phyloP scores from a whole-genome alignment of 1,140 invertebrate species.

The Leptinotarsa lineolata region DNA sequence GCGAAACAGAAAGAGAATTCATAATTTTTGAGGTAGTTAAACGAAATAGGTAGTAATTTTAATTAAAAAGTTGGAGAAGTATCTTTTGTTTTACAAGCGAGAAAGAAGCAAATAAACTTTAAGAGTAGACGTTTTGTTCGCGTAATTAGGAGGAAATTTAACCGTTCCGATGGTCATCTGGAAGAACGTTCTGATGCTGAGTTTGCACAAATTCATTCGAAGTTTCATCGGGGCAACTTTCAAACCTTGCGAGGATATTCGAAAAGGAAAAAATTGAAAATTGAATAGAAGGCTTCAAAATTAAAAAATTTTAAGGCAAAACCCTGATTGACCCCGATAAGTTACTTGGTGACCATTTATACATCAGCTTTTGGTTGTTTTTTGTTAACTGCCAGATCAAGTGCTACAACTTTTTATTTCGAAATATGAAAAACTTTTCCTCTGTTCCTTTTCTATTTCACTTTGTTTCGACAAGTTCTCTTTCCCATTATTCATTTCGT shows the following conservation, averaged over 20 bases:
- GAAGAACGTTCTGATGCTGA: constrained; percentile 22
- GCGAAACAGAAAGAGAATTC: constrained; percentile 44
- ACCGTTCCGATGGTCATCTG: constrained; percentile 26
- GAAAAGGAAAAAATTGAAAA: too few species aligned
- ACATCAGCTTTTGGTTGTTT: too few species aligned
- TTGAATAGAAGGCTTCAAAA: too few species aligned
- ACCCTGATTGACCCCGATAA: too few species aligned
- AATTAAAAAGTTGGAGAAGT: constrained; percentile 55
- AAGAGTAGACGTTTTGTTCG: constrained; percentile 26
- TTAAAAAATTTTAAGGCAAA: too few species aligned
- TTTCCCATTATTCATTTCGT: too few species aligned
- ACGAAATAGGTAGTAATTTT: constrained; percentile 55
- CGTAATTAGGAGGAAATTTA: constrained; percentile 30
- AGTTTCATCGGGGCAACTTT: constrained; percentile 17
- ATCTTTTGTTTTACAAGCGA: constrained; percentile 50
- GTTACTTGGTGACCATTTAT: too few species aligned
- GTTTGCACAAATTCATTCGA: constrained; percentile 23
- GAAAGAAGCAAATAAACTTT: constrained; percentile 23
- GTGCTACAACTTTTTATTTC: too few species aligned
- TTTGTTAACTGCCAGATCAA: too few species aligned
- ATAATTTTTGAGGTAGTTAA: constrained; percentile 54
- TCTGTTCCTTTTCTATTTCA: too few species aligned
- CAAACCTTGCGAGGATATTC: background rate
- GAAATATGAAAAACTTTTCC: too few species aligned
- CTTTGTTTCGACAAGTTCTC: too few species aligned